Percentiles rank a stretch among this genome's conserved stretches.
phyloP scores from a whole-genome alignment of 2,113 vertebrate species.

The Hypomesus transpacificus region DNA sequence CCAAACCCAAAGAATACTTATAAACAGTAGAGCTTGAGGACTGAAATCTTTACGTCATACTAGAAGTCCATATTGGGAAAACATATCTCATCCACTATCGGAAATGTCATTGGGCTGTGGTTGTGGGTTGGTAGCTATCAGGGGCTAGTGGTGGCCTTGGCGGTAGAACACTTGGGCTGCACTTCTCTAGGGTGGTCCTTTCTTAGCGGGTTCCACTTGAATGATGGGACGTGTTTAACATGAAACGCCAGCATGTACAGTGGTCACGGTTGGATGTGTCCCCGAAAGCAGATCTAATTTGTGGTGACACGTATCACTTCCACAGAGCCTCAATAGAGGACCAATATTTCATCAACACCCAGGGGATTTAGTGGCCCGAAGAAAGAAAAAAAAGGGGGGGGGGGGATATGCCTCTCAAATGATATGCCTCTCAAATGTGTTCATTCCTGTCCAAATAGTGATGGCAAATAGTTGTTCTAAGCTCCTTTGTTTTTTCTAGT shows the following conservation, averaged over 20 bases:
- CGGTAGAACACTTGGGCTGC: conserved; percentile 27
- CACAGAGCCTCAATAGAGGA: conserved; percentile 15
- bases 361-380: conserved; percentile 32
- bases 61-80: background rate
- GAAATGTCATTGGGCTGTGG: background rate
- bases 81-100: conserved; percentile 3
- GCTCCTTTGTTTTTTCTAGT: conserved; percentile 39
- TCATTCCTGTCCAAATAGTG: conserved; percentile 51
- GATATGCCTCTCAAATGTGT: conserved; percentile 37
- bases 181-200: conserved; percentile 49
- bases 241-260: conserved; percentile 17
- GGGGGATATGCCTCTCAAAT: too few species aligned
- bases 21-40: background rate
- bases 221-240: conserved; percentile 20
- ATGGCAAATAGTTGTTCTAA: conserved; percentile 9
- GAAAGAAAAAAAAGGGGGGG: conserved; percentile 1
- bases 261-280: conserved; percentile 27
- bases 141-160: background rate
- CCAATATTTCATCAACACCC: conserved; percentile 19
- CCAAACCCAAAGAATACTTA: background rate
- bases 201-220: conserved; percentile 23
- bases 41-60: background rate
- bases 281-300: conserved; percentile 7
- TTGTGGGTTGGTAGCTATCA: background rate
- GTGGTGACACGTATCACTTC: background rate